Evolutionary conservation across 2,888 invertebrate species (phyloP), one percentile per base, ranked within the genome.

Genomic region (Scelioninae gen. 1): DNA sequence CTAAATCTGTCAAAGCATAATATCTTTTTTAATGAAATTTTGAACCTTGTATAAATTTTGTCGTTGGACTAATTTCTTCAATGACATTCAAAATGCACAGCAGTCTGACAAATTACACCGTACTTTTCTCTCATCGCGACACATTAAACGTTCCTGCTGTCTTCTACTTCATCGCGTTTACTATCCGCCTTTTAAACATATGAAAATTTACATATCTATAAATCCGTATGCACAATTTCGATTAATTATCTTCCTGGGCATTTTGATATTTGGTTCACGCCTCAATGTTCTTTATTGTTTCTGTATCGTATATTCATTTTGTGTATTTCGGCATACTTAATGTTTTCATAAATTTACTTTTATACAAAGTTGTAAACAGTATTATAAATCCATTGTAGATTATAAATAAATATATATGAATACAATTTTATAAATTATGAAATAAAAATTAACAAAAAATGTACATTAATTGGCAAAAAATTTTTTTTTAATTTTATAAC

Each of bases 1-100:
- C 8, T 75, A 65, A 65, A 75, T 65, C 65, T 58, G 65, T 58
- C 56, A 65, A 45, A 65, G 45, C 45, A 40, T 49, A 49, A 49
- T 34, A 75, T 53, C 8, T 8, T 65, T 72, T 74, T 63, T 63
- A 74, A 74, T 62, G 45, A 7, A 55, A 63, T 47, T 43, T 47
- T 55, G 31, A 74, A 63, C 23, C 55, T 63, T 55, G 60, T 58
- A 31, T 75, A 65, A 56, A 56, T 65, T 65, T 31, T 45, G 38
- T 40, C 55, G 65, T 45, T 34, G 15, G 23, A 43, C 16, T 72
- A 74, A 63, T 58, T 75, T 53, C 63, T 62, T 55, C 56, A 65
- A 34, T 58, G 65, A 75, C 75, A 65, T 49, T 56, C 34, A 65
- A 75, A 65, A 55, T 75, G 32, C 38, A 23, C 5, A 9, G 1